A percentile compares a stretch with the other conserved stretches of the same genome.
Evolutionary conservation across 2,113 vertebrate genomes (phyloP).

Genomic region (Leucopsar rothschildi): DNA sequence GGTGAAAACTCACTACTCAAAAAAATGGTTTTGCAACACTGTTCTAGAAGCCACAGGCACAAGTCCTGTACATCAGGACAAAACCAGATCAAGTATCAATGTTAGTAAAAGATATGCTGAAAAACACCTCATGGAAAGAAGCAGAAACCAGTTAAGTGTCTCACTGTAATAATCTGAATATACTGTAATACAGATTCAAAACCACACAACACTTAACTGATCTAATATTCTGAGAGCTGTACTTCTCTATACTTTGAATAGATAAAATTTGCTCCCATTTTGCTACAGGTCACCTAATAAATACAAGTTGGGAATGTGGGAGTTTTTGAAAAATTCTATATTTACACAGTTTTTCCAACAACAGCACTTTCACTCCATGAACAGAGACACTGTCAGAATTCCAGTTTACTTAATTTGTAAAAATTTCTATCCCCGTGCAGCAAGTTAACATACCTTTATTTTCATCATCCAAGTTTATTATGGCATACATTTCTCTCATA

Average conservation of each 20-base stretch:
- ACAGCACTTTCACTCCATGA: background rate
- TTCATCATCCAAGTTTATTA: slow-evolving; percentile 93
- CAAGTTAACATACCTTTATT: slow-evolving; percentile 85
- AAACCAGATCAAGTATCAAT: background rate
- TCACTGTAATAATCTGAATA: background rate
- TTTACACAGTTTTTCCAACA: background rate
- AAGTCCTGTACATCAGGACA: background rate
- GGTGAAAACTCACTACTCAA: background rate
- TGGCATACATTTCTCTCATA: slow-evolving; percentile 90
- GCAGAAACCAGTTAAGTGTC: background rate
- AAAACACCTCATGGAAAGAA: background rate
- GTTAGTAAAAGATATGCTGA: background rate
- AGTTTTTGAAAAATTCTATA: background rate
- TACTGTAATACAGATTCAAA: background rate
- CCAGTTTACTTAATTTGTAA: background rate
- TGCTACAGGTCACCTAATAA: background rate
- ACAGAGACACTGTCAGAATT: background rate
- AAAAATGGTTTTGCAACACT: background rate
- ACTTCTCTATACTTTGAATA: background rate
- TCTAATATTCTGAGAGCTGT: background rate
- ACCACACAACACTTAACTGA: accelerated
- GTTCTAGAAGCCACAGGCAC: background rate
- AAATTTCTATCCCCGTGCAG: background rate
- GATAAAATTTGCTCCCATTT: background rate
- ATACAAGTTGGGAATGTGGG: background rate